Conservation (phyloP, 1,140 invertebrate genomes). For the Leptopilina boulardi region DNA sequence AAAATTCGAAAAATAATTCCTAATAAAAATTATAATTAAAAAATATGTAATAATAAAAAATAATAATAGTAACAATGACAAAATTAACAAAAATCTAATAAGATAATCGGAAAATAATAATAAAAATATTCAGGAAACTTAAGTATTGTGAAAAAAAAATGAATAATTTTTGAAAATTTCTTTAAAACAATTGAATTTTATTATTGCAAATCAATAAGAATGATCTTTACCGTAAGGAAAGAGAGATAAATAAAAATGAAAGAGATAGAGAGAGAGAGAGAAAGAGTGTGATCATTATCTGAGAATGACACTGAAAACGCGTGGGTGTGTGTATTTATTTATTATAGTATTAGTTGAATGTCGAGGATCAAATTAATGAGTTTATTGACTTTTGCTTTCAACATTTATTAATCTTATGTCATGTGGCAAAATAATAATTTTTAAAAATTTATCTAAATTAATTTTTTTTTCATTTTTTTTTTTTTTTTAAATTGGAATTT, state of each 20-base stretch:
- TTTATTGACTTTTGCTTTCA: background rate
- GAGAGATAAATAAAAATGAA: too few species aligned
- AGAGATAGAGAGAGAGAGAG: too few species aligned
- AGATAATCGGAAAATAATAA: background rate
- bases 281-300: background rate
- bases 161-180: background rate
- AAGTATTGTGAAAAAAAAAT: background rate
- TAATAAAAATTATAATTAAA: too few species aligned
- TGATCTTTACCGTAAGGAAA: too few species aligned
- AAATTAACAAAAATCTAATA: background rate
- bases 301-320: constrained; percentile 2
- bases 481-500: too few species aligned
- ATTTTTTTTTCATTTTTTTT: too few species aligned
- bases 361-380: constrained; percentile 3
- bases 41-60: background rate
- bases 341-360: background rate
- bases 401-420: background rate
- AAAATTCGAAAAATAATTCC: too few species aligned
- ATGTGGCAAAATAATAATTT: background rate
- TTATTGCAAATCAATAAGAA: too few species aligned
- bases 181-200: too few species aligned
- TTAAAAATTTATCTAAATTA: background rate
- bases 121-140: background rate
- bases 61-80: background rate
- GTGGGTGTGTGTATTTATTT: background rate